Percentiles rank a stretch among this genome's conserved stretches.
These are phyloP conservation scores for Parasteatoda lunata DNA, from an alignment of 2,888 invertebrate species.

Conservation along the genomic window DNA sequence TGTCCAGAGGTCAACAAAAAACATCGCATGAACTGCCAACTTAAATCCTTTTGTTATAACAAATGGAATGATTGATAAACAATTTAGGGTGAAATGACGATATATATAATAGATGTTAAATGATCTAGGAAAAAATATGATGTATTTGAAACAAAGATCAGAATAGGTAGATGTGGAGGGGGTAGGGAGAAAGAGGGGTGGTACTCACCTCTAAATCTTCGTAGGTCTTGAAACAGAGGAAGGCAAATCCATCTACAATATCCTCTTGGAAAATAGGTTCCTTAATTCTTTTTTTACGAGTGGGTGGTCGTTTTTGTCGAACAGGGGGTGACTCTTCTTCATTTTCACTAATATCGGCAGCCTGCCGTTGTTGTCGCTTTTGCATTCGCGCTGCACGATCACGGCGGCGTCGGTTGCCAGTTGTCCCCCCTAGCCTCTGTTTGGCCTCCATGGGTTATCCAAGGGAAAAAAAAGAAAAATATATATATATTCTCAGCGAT, in stretches of 20 bases:
- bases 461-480: conserved; percentile 1
- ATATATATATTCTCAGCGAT: conserved; percentile 1
- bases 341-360: conserved; percentile 54
- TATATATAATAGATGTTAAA: no score
- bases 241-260: conserved; percentile 97
- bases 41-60: no score
- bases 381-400: conserved; percentile 55
- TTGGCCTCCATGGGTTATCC: conserved; percentile 57
- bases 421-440: conserved; percentile 56
- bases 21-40: no score
- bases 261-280: conserved; percentile 83
- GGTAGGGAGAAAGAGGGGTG: background rate
- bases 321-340: conserved; percentile 65
- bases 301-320: conserved; percentile 64
- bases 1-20: no score
- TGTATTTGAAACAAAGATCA: background rate
- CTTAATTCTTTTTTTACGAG: conserved; percentile 65
- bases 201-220: conserved; percentile 93
- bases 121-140: no score
- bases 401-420: conserved; percentile 46
- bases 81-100: no score
- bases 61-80: no score
- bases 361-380: conserved; percentile 58
- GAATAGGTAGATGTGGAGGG: conserved; percentile 3
- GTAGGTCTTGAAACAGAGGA: conserved; percentile 94